Base-by-base conservation (phyloP, 2,113 vertebrate species). In the Rhinopomastus cyanomelas region DNA sequence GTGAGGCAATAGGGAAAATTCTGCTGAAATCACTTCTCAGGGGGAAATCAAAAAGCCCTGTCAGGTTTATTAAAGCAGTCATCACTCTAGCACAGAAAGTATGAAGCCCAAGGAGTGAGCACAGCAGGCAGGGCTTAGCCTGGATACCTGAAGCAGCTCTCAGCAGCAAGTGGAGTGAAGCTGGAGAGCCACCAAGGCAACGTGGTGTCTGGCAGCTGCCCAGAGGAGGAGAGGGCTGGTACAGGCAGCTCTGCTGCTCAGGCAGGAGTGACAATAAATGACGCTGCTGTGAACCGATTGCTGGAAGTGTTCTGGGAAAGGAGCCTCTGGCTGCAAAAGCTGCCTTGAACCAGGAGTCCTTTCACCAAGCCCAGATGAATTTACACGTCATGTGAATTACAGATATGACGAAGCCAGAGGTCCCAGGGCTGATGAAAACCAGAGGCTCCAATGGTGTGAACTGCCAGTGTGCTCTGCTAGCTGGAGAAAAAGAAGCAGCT, bases 81-180 rank as follows among this genome's bases (percentile, higher is more conserved):
- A 5, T 74, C 66, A 36, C 83, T 93, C 78, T 44, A 46, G 69
- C 53, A 55, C 11, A 27, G 75, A 44, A 65, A 52, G 30, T 25
- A 25, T 5, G 37, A 56, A 60, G 60, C 3, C 5, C 60, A 46
- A 89, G 85, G 27, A 39, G 64, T 37, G 72, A 52, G 56, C 86
- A 46, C 85, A 52, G 59, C 65, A 77, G 68, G 85, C 4, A 2
- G 37, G 32, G 18, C 62, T 46, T 46, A 55, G 37, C 56, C 46
- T 36, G 19, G 65, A 34, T 46, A 88, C 81, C 83, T 91, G 85
- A 75, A 81, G 68, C 77, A 78, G 66, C 60, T 72, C 76, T 80
- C 89, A 74, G 93, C 88, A 74, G 86, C 67, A 82, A 81, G 93
- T 11, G 53, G 92, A 85, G 82, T 80, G 71, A 60, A 78, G 19